These are phyloP conservation scores for Poicephalus gulielmi DNA, from an alignment of 2,113 vertebrate genomes.

Conservation along the genomic window DNA sequence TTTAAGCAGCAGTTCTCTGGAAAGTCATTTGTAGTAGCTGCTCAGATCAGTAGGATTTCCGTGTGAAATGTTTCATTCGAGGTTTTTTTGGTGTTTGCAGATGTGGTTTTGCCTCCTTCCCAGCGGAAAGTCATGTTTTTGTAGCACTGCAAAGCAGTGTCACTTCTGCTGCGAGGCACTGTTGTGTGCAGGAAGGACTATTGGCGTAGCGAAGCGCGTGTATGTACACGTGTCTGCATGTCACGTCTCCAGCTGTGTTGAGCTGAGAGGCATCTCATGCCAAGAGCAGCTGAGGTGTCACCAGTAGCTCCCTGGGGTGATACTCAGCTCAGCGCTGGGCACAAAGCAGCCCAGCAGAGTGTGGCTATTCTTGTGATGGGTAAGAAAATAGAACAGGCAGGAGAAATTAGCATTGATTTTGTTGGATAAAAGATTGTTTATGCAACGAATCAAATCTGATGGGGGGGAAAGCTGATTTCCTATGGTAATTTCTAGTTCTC, in stretches of 20 bases:
- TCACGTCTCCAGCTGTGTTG: rapidly evolving
- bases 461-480: not conserved
- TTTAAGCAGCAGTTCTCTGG: not conserved
- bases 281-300: not conserved
- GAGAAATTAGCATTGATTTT: not conserved
- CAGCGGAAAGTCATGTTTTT: not conserved
- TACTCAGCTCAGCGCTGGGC: not conserved
- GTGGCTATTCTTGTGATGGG: not conserved
- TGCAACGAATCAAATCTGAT: not conserved
- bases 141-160: not conserved
- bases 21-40: not conserved
- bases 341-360: not conserved
- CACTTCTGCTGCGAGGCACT: not conserved
- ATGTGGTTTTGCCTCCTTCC: not conserved
- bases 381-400: not conserved
- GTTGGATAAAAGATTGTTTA: not conserved
- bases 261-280: not conserved
- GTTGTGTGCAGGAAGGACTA: not conserved
- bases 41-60: not conserved
- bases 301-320: not conserved
- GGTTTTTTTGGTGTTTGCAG: not conserved
- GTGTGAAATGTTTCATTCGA: not conserved
- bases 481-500: not conserved
- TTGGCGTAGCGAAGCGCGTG: not conserved
- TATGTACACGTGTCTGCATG: not conserved